Conservation (phyloP, 2,888 invertebrate species). For the Beris chalybata region DNA sequence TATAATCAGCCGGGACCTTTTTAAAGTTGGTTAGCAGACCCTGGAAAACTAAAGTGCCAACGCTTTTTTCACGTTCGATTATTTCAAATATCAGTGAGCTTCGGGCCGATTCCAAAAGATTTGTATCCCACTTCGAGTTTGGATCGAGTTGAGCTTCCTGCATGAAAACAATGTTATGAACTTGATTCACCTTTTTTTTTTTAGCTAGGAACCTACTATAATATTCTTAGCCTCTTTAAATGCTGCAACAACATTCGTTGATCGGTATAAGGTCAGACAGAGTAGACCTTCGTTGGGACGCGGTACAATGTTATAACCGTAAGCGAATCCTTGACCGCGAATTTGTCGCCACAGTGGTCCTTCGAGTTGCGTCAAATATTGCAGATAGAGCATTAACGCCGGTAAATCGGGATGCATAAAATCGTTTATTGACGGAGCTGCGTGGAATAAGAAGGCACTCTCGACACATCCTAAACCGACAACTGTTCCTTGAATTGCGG, state of each 20-base stretch:
- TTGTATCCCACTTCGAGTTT: slow-evolving; percentile 65
- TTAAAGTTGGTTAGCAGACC: slow-evolving; percentile 75
- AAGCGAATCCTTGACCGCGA: slow-evolving; percentile 83
- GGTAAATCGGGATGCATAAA: slow-evolving; percentile 68
- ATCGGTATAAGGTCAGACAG: slow-evolving; percentile 72
- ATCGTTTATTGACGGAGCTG: slow-evolving; percentile 67
- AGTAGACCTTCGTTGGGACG: slow-evolving; percentile 70
- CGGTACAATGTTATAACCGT: slow-evolving; percentile 70
- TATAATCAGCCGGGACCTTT: slow-evolving; percentile 66
- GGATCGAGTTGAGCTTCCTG: slow-evolving; percentile 34
- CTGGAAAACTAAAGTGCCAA: slow-evolving; percentile 71
- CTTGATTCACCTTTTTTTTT: slow-evolving; percentile 52
- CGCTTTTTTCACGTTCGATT: slow-evolving; percentile 77
- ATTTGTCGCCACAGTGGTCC: slow-evolving; percentile 89
- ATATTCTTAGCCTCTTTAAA: slow-evolving; percentile 77
- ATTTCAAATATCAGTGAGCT: slow-evolving; percentile 86
- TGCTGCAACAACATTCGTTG: slow-evolving; percentile 77
- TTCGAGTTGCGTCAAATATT: slow-evolving; percentile 69
- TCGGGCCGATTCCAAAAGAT: slow-evolving; percentile 79
- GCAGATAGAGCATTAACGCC: slow-evolving; percentile 74
- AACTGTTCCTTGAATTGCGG: slow-evolving; percentile 63
- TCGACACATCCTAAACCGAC: slow-evolving; percentile 82
- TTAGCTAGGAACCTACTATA: slow-evolving; percentile 59
- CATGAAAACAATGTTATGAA: slow-evolving; percentile 27
- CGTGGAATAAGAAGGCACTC: slow-evolving; percentile 72